Percentiles rank a stretch among this genome's conserved stretches.
phyloP scores from a whole-genome alignment of 2,888 invertebrate genomes.

The Tyria jacobaeae region DNA sequence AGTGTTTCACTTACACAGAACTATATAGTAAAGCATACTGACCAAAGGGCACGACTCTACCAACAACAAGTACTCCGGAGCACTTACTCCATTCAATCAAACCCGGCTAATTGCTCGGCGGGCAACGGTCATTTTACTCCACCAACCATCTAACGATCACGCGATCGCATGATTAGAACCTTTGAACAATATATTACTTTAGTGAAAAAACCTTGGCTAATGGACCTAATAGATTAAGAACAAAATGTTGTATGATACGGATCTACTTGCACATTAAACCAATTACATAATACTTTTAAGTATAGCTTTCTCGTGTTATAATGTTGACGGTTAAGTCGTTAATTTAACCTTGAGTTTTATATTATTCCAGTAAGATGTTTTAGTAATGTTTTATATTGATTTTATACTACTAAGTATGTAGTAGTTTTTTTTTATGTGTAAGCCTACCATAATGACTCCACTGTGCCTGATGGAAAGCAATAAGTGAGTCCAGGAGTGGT shows the following conservation, averaged over 20 bases:
- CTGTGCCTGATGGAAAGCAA: too few species aligned
- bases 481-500: too few species aligned
- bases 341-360: not conserved
- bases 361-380: too few species aligned
- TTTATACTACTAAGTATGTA: too few species aligned
- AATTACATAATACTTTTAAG: constrained; percentile 34
- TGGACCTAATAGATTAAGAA: constrained; percentile 63
- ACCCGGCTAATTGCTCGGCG: constrained; percentile 54
- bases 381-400: too few species aligned
- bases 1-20: not conserved
- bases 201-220: constrained; percentile 52
- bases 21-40: not conserved
- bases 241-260: constrained; percentile 52
- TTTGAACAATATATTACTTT: constrained; percentile 55
- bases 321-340: constrained; percentile 19
- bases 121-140: constrained; percentile 53
- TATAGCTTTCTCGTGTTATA: constrained; percentile 42
- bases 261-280: constrained; percentile 46
- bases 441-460: too few species aligned
- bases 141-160: constrained; percentile 44
- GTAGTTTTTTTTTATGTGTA: too few species aligned
- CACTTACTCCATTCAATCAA: constrained; percentile 59
- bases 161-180: constrained; percentile 60
- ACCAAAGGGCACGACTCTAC: not conserved
- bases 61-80: constrained; percentile 37